phyloP scores from a whole-genome alignment of 1,140 invertebrate genomes.

The Pseudomyrmex pallidus region DNA sequence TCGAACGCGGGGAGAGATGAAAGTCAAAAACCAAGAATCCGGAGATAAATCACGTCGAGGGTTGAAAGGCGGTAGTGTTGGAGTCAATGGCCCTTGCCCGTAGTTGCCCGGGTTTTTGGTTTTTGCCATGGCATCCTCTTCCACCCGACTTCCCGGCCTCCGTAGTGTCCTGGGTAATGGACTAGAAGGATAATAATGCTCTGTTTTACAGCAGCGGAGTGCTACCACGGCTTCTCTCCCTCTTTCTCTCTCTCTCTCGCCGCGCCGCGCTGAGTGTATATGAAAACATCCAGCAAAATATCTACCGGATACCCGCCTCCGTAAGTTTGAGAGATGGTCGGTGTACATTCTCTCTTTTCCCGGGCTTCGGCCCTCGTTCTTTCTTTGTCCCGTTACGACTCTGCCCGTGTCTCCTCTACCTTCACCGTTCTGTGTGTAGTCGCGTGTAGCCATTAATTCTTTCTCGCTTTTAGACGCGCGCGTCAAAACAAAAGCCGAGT shows the following conservation, averaged over 20 bases:
- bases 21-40: constrained; percentile 72
- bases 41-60: constrained; percentile 74
- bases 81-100: constrained; percentile 78
- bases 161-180: constrained; percentile 77
- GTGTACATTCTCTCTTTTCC: constrained; percentile 28
- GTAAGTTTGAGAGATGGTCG: constrained; percentile 71
- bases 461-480: background rate
- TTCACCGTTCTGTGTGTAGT: background rate
- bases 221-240: constrained; percentile 59
- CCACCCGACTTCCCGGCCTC: constrained; percentile 70
- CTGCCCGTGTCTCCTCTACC: background rate
- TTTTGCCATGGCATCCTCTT: constrained; percentile 72
- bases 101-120: constrained; percentile 78
- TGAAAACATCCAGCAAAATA: constrained; percentile 76
- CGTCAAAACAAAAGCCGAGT: background rate
- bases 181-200: constrained; percentile 80
- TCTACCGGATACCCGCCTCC: constrained; percentile 68
- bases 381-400: constrained; percentile 12
- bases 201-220: constrained; percentile 76
- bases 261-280: constrained; percentile 61
- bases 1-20: constrained; percentile 62
- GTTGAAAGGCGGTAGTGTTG: constrained; percentile 76
- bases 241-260: background rate
- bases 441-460: constrained; percentile 10
- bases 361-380: background rate